Evolutionary conservation across 1,140 invertebrate species (phyloP), one percentile per base, ranked within the genome.

Genomic region (Lepidotrigona ventralis): DNA sequence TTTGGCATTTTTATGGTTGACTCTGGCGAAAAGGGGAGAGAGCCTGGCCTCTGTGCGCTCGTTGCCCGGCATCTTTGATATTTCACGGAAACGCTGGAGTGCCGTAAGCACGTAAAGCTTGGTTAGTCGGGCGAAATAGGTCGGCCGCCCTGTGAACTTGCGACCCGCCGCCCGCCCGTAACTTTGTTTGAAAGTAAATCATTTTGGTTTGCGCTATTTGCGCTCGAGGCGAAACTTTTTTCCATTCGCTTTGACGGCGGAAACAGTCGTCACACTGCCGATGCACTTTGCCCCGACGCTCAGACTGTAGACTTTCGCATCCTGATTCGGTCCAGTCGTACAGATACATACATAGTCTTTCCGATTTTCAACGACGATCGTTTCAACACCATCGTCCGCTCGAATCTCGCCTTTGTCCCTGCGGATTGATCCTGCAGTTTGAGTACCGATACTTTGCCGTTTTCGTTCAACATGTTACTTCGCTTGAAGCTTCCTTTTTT

Each of bases 101-200:
- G 53, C 70, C 78, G 33, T 72, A 33, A 33, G 33, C 33, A 33
- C 33, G 33, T 33, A 80, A 80, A 80, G 58, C 79, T 60, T 66
- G 64, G 70, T 80, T 80, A 80, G n/a, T 29, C 70, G 70, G 39
- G 58, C n/a, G 79, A 80, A 80, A 73, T 74, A 80, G 79, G 79
- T 80, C 79, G 46, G 60, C 46, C 46, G 70, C 29, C 46, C 70
- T 72, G 79, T 60, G 79, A 80, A 72, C 79, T 53, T 63, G 64
- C 46, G 29, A 54, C 64, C 76, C 12, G 29, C 51, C 17, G 9
- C 54, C 39, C 39, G 39, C 39, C 39, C 39, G 39, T 81, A 74
- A 81, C 70, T 74, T 33, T 81, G 79, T 81, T 81, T 39, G n/a
- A 51, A 73, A 74, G 71, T 81, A 81, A 81, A 81, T 81, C 79